Evolutionary conservation across 2,888 invertebrate genomes (phyloP).

Genomic region (Leptopilina syphax): DNA sequence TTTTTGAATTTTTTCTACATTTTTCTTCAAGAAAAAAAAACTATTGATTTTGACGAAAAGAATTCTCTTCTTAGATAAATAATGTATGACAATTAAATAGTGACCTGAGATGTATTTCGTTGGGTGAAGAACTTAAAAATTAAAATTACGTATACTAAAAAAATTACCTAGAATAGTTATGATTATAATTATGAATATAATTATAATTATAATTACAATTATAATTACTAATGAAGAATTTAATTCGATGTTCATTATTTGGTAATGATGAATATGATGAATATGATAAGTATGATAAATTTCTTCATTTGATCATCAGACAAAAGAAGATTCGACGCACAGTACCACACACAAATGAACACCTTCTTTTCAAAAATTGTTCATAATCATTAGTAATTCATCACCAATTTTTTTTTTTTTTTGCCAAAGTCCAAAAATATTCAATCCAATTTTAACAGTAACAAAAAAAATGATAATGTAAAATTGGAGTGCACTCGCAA

Average conservation of each 20-base stretch:
- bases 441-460: too few species aligned
- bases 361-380: too few species aligned
- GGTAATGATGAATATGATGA: not conserved
- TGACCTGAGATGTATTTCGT: constrained; percentile 18
- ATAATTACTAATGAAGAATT: not conserved
- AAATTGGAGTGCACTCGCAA: not conserved
- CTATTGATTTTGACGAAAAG: not conserved
- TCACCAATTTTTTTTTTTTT: not conserved
- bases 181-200: too few species aligned
- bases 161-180: not conserved
- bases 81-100: not conserved
- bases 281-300: too few species aligned
- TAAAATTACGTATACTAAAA: not conserved
- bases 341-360: too few species aligned
- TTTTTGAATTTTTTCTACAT: too few species aligned
- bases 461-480: not conserved
- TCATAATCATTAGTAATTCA: not conserved
- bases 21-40: too few species aligned
- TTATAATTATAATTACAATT: too few species aligned
- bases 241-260: not conserved
- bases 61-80: not conserved
- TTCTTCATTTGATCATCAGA: not conserved
- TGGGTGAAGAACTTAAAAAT: not conserved
- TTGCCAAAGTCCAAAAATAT: not conserved
- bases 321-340: too few species aligned